phyloP scores from a whole-genome alignment of 2,888 invertebrate genomes.

The Octodonta nipae region DNA sequence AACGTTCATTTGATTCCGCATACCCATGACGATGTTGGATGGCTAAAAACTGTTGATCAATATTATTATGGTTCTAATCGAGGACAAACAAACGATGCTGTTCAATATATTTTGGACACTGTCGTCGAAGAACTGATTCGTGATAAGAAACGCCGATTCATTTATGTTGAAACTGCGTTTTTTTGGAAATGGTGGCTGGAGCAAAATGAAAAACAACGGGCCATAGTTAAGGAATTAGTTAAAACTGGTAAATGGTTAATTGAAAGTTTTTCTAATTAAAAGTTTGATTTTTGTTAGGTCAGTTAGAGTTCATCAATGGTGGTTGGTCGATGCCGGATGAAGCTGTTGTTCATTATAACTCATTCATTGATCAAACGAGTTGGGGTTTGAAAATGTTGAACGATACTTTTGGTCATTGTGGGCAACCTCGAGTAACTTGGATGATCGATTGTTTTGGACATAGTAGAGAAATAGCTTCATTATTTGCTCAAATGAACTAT shows the following conservation, averaged over 20 bases:
- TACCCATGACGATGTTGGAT: conserved; percentile 75
- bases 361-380: conserved; percentile 57
- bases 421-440: conserved; percentile 64
- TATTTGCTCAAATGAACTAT: conserved; percentile 52
- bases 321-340: conserved; percentile 51
- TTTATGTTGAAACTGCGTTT: conserved; percentile 68
- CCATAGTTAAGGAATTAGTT: too few relatives aligned
- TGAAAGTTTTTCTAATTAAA: conserved; percentile 40
- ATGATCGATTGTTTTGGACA: conserved; percentile 84
- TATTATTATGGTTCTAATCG: conserved; percentile 68
- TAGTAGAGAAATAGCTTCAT: conserved; percentile 52
- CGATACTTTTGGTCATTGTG: conserved; percentile 60
- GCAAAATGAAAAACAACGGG: conserved; percentile 41
- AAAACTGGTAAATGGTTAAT: too few relatives aligned
- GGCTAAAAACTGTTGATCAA: too few relatives aligned
- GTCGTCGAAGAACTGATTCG: conserved; percentile 55
- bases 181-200: conserved; percentile 71
- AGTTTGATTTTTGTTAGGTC: conserved; percentile 46
- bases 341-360: conserved; percentile 54
- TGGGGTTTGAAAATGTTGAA: conserved; percentile 41
- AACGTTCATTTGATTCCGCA: conserved; percentile 73
- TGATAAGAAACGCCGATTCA: conserved; percentile 43
- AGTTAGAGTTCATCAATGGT: conserved; percentile 47
- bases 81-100: conserved; percentile 65
- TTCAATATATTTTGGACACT: conserved; percentile 79